Conservation (phyloP, 2,797 vertebrate genomes). For the Melanotaenia trifasciata region DNA sequence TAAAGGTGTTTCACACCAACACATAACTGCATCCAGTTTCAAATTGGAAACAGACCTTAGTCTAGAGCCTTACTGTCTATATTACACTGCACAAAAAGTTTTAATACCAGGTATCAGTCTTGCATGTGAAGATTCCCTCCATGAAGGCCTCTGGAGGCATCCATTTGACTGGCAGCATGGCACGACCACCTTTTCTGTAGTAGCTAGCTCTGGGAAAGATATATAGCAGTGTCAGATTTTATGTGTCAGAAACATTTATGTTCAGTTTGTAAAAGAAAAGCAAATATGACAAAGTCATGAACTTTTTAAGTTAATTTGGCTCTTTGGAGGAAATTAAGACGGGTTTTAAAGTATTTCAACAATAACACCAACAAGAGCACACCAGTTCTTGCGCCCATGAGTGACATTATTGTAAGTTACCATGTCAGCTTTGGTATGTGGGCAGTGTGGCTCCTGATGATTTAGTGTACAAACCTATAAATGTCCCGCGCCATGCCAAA, state of each 20-base stretch:
- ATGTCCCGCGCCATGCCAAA: constrained; percentile 96
- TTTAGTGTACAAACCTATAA: constrained; percentile 83
- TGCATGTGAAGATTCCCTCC: constrained; percentile 95
- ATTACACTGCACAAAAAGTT: not conserved
- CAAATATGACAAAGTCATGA: constrained; percentile 30
- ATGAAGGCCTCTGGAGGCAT: constrained; percentile 95
- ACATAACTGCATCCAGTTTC: not conserved
- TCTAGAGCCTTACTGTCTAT: not conserved
- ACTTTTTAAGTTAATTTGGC: constrained; percentile 27
- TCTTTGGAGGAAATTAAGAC: constrained; percentile 18
- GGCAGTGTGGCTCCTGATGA: not conserved
- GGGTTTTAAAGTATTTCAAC: constrained; percentile 7
- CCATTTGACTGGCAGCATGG: constrained; percentile 95
- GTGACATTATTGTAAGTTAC: constrained; percentile 1
- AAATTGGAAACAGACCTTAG: not conserved
- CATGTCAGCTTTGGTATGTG: not conserved
- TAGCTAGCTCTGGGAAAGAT: constrained; percentile 88
- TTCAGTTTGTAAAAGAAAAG: constrained; percentile 3
- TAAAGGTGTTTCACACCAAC: not conserved
- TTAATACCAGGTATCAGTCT: constrained; percentile 93
- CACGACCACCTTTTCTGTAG: constrained; percentile 90
- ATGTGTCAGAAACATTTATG: constrained; percentile 8
- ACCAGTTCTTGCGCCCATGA: not conserved
- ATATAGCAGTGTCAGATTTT: not conserved
- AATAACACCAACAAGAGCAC: constrained; percentile 23